phyloP scores from a whole-genome alignment of 2,797 vertebrate species.

The Buceros bicornis region DNA sequence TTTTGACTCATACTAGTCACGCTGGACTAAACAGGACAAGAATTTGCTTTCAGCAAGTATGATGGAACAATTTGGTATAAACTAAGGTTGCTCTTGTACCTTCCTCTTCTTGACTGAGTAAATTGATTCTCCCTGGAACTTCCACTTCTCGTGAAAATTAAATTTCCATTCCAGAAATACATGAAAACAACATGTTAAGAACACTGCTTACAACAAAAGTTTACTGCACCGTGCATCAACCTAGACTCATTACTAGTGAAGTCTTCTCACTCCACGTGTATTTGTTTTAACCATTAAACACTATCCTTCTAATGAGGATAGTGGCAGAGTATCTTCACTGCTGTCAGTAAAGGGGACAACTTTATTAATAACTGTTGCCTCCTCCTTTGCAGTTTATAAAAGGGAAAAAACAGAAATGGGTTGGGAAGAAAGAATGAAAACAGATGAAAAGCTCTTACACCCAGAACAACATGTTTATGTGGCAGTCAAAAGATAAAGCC shows the following conservation, averaged over 20 bases:
- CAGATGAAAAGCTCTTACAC: fast-evolving
- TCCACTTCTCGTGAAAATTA: neutral
- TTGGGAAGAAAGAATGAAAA: neutral
- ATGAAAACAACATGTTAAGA: neutral
- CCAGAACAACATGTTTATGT: neutral
- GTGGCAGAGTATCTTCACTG: neutral
- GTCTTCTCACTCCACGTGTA: neutral
- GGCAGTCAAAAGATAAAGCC: neutral
- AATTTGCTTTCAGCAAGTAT: neutral
- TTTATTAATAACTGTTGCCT: neutral
- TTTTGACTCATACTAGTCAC: neutral
- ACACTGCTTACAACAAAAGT: neutral
- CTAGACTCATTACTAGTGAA: neutral
- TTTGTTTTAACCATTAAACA: neutral
- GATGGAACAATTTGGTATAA: neutral
- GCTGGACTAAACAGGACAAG: neutral
- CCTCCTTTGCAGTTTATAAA: neutral
- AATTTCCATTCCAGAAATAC: neutral
- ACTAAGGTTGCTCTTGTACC: neutral
- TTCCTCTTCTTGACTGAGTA: neutral
- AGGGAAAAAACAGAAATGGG: neutral
- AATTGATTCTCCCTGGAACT: neutral
- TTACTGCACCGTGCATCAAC: neutral
- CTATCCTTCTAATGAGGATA: neutral
- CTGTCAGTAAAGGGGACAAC: neutral